A percentile compares a stretch with the other conserved stretches of the same genome.
Conservation (phyloP, 2,888 invertebrate species). For the Cheilosia vernalis region DNA sequence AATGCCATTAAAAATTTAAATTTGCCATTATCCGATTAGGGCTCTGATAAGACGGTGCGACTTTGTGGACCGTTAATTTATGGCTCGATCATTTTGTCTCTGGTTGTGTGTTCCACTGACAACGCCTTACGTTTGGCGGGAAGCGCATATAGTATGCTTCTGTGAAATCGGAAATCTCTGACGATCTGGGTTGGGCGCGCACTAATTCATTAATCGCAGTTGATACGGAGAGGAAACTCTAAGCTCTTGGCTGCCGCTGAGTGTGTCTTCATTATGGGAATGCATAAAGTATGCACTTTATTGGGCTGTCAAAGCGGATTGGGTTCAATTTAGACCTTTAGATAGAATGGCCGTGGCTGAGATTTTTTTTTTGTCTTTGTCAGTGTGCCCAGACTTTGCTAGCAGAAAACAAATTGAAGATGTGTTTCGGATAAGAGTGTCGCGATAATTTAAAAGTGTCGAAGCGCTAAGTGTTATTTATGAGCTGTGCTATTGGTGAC, state of each 20-base stretch:
- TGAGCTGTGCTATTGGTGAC: constrained; percentile 53
- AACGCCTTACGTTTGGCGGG: constrained; percentile 4
- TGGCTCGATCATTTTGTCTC: constrained; percentile 3
- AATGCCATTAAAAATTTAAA: constrained; percentile 58
- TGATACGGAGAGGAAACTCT: background rate
- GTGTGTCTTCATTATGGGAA: constrained; percentile 43
- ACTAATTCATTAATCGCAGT: constrained; percentile 31
- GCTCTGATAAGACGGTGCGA: constrained; percentile 43
- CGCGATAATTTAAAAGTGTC: constrained; percentile 67
- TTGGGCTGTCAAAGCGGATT: constrained; percentile 68
- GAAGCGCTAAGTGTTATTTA: constrained; percentile 68
- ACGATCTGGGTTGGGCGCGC: constrained; percentile 16
- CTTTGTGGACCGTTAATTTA: constrained; percentile 64
- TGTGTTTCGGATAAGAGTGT: constrained; percentile 66
- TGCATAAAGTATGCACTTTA: constrained; percentile 65
- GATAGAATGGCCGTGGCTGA: constrained; percentile 28
- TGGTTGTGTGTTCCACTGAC: background rate
- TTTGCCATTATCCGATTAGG: constrained; percentile 63
- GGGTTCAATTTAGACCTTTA: constrained; percentile 53
- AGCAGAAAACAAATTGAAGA: constrained; percentile 58
- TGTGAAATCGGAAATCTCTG: constrained; percentile 13
- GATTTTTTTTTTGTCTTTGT: background rate
- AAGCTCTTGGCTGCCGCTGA: background rate
- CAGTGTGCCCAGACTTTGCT: constrained; percentile 2
- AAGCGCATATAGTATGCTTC: constrained; percentile 22